Base-by-base conservation (phyloP, 2,113 vertebrate species). In the Psammodynastes pulverulentus region DNA sequence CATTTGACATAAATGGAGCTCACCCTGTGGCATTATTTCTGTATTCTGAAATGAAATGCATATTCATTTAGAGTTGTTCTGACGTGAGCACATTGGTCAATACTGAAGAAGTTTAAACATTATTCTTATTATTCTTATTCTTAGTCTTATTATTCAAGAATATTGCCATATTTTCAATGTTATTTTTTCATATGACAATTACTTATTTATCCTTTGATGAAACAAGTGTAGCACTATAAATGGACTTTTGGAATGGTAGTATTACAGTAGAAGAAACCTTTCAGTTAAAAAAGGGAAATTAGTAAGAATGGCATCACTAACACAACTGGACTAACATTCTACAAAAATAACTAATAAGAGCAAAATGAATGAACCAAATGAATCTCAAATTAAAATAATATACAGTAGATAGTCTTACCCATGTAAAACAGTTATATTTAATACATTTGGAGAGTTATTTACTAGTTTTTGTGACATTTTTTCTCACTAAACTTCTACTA, bases 281-380 rank as follows among this genome's bases (percentile, higher is more conserved):
- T 92, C 93, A 92, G 92, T 92, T 91, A 95, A 94, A n/a, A 89
- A 92, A 39, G 94, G 45, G 72, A 92, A 94, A 90, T 93, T 49
- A 93, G 13, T 45, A 90, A 90, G 89, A 95, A 89, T 91, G 96
- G 91, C 90, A 96, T 9, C 13, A 88, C 1, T 0, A 91, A 93
- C 43, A 34, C 53, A 7, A 5, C 13, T 91, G 51, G 91, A 92
- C 49, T 51, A 95, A 96, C 92, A 89, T 88, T 62, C 23, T 54
- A 24, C 43, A 72, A 91, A 93, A 95, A 45, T 48, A 88, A 49
- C 39, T 13, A 45, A n/a, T 17, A 95, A 93, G 91, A 94, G 90
- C 13, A 62, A 92, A 94, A 95, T 95, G 19, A 53, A 67, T 67
- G 4, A 67, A 13, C 52, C 84, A 92, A 26, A 92, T 89, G 87